These are phyloP conservation scores for Drosophila algonquin DNA, from an alignment of 2,888 invertebrate species.

Conservation along the genomic window DNA sequence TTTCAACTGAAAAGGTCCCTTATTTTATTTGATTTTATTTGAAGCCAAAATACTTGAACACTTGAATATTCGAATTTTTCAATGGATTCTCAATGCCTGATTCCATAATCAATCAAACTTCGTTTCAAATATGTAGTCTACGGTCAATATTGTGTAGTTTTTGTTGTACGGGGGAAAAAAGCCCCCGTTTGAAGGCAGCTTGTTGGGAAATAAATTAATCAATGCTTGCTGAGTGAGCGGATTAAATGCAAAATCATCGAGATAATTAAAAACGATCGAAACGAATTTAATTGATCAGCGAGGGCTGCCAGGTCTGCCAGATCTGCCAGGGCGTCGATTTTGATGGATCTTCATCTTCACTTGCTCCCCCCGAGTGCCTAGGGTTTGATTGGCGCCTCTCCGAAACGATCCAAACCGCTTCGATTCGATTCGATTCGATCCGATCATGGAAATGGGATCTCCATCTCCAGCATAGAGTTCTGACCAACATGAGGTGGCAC, in stretches of 20 bases:
- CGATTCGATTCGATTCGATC: constrained; percentile 24
- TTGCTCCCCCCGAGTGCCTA: constrained; percentile 27
- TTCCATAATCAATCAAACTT: constrained; percentile 26
- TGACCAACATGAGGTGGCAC: constrained; percentile 65
- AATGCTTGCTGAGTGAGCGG: constrained; percentile 58
- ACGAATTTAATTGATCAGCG: constrained; percentile 83
- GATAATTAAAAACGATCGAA: constrained; percentile 83
- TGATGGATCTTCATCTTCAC: constrained; percentile 65
- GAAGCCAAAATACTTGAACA: background rate
- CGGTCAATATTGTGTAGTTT: constrained; percentile 26
- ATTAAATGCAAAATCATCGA: constrained; percentile 79
- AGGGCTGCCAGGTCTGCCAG: no score
- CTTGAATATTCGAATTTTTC: constrained; percentile 3
- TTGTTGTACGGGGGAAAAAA: background rate
- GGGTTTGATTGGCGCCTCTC: constrained; percentile 8
- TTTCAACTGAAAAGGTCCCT: constrained; percentile 17
- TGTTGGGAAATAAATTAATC: constrained; percentile 46
- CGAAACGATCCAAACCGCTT: constrained; percentile 5
- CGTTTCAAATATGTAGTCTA: background rate
- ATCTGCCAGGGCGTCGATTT: constrained; percentile 45
- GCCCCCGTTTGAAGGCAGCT: constrained; percentile 11
- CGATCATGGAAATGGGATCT: constrained; percentile 6
- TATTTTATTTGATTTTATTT: background rate
- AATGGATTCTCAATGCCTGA: background rate
- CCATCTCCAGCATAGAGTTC: constrained; percentile 46